Conservation (phyloP, 2,797 vertebrate genomes). For the Neosalanx taihuensis region DNA sequence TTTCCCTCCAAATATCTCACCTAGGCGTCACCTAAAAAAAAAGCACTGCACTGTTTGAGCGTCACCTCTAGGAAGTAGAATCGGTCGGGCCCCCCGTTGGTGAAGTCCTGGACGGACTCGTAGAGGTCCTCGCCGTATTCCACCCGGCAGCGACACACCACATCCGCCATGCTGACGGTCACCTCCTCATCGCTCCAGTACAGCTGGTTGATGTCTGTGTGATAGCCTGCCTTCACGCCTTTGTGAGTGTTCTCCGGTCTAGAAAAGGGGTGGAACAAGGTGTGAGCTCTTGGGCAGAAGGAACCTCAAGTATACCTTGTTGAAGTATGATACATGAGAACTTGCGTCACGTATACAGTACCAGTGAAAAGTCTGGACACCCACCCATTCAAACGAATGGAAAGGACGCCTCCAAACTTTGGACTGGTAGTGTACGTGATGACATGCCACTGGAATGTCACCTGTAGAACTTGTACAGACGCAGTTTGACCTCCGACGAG, state of each 20-base stretch:
- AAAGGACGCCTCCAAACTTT: no score
- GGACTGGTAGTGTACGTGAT: background rate
- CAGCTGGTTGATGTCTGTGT: conserved; percentile 90
- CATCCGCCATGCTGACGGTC: conserved; percentile 76
- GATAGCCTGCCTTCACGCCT: conserved; percentile 85
- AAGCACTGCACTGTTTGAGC: background rate
- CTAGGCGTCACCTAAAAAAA: no score
- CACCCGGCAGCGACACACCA: conserved; percentile 85
- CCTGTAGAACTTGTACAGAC: conserved; percentile 92
- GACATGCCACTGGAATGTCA: conserved; percentile 26
- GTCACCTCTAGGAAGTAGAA: conserved; percentile 96
- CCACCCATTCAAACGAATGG: no score
- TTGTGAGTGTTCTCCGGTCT: conserved; percentile 97
- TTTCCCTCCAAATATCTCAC: background rate
- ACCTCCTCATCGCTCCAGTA: conserved; percentile 97
- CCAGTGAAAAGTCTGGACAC: no score
- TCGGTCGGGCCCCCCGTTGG: conserved; percentile 77
- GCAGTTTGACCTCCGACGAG: conserved; percentile 81
- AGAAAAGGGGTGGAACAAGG: background rate
- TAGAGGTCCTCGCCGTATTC: conserved; percentile 90
- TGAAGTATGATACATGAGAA: background rate
- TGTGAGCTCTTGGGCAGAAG: no score
- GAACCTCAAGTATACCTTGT: no score
- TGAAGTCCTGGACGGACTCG: conserved; percentile 85
- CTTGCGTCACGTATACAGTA: background rate